Evolutionary conservation across 2,113 vertebrate genomes (phyloP), one percentile per base, ranked within the genome.

Genomic region (Actenoides lindsayi): DNA sequence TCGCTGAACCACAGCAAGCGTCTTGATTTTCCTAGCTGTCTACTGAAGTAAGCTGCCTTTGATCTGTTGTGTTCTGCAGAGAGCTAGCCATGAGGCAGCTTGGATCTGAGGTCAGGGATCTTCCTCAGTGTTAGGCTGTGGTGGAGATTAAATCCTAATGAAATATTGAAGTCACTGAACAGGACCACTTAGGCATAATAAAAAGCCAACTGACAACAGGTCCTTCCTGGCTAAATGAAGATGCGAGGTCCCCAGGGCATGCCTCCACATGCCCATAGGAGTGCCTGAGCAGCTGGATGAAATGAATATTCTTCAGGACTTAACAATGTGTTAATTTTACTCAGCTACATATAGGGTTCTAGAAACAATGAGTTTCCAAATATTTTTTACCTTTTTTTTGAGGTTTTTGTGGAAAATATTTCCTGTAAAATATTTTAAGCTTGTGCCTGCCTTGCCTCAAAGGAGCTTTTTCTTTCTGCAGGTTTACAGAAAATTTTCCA

Each of bases 1-100:
- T 35, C 20, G 1, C 28, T 77, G 81, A 89, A 39, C 57, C 64
- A 16, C 51, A 46, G 80, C 71, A 42, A 67, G 59, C 24, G 20
- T 23, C 46, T 0, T 0, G 1, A 39, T 62, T 92, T 92, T 62
- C 33, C 46, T 28, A 8, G 81, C 46, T 54, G 20, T 41, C 0
- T 2, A 31, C 41, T 16, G 13, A 12, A 11, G 70, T 44, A 20
- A 65, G 20, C 35, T 70, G 37, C 53, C 77, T 48, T 57, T 62
- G 86, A 50, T 68, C 41, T 18, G 41, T 3, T 16, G 28, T 30
- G 46, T 33, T 82, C 59, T 73, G 86, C 81, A 73, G 41, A 31
- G 60, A 51, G 78, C 48, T 25, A 24, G 37, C 70, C 35, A 35
- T 21, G 75, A 30, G 53, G 33, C 1, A 1, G 35, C 59, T 35